Base-by-base conservation (phyloP, 2,797 vertebrate genomes). In the Phataginus tricuspis region DNA sequence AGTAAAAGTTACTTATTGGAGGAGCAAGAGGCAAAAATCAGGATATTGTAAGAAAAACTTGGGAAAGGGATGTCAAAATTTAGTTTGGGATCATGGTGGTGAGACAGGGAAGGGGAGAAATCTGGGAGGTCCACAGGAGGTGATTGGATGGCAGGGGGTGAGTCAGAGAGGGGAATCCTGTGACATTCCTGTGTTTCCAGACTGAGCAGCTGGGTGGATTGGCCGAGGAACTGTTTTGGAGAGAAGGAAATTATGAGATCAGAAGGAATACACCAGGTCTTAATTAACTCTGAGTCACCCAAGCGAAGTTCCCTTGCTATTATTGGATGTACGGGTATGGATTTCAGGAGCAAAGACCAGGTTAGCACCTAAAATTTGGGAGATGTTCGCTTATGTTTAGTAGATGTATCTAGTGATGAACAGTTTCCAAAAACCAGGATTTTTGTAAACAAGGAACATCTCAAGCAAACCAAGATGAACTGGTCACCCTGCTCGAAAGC, bases 41-140 rank as follows among this genome's bases (percentile, higher is more conserved):
- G 6, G 85, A 49, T 92, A 69, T 42, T 82, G 10, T 27, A 29
- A 39, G 0, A 37, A 85, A 80, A 63, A 59, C 16, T 15, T 39
- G 51, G 15, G 31, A 61, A 49, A 3, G 0, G 15, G 5, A 21
- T 64, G 15, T 57, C 11, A 0, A 12, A 2, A 4, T 29, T 94
- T 16, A 7, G 21, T 31, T 29, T 37, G 51, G 39, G 34, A 19
- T 2, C 18, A 13, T 25, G 19, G 39, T 0, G 0, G 15, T 25
- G 16, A 21, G 4, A 42, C 0, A 4, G 7, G 0, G 78, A 66
- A 63, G 14, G 29, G 10, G 23, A 14, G 10, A 3, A 8, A 10
- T 59, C 53, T 8, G 2, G 63, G 71, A 49, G 53, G 66, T 71
- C 51, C 27, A 31, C 7, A 21, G 14, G 39, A 66, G 64, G n/a